These are phyloP conservation scores for Phrynocephalus guinanensis DNA, from an alignment of 2,797 vertebrate genomes.

Conservation along the genomic window DNA sequence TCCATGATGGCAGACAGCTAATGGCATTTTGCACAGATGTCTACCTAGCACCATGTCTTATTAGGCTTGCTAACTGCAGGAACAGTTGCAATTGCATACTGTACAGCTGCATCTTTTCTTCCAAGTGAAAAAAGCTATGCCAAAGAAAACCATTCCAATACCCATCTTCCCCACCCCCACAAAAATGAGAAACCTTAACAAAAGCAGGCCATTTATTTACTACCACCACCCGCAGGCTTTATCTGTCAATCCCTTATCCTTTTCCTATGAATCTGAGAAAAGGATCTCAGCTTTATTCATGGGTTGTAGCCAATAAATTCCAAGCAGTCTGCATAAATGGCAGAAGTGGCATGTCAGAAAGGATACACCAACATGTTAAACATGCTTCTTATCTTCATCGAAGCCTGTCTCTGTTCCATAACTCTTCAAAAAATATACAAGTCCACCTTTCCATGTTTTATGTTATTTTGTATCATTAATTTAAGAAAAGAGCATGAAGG, in stretches of 20 bases:
- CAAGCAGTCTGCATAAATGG: not conserved
- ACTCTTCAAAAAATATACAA: not conserved
- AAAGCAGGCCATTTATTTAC: not conserved
- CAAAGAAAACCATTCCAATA: not conserved
- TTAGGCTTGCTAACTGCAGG: not conserved
- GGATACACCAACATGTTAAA: not conserved
- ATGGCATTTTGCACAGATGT: rapidly evolving
- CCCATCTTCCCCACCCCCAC: not conserved
- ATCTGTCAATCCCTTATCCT: not conserved
- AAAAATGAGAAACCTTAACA: conserved; percentile 6
- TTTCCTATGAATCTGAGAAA: not conserved
- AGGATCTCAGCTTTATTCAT: not conserved
- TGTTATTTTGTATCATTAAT: not conserved
- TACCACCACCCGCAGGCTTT: not conserved
- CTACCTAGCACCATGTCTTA: conserved; percentile 1
- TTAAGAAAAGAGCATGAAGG: not conserved
- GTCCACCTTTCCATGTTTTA: not conserved
- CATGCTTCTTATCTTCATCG: not conserved
- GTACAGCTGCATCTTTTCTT: not conserved
- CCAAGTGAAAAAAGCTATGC: not conserved
- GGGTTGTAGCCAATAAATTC: not conserved
- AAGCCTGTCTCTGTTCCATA: not conserved
- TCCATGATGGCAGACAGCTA: not conserved
- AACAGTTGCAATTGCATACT: not conserved
- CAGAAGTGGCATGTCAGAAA: not conserved